Evolutionary conservation across 2,888 invertebrate genomes (phyloP).

Genomic region (Xanthorhoe spadicearia): DNA sequence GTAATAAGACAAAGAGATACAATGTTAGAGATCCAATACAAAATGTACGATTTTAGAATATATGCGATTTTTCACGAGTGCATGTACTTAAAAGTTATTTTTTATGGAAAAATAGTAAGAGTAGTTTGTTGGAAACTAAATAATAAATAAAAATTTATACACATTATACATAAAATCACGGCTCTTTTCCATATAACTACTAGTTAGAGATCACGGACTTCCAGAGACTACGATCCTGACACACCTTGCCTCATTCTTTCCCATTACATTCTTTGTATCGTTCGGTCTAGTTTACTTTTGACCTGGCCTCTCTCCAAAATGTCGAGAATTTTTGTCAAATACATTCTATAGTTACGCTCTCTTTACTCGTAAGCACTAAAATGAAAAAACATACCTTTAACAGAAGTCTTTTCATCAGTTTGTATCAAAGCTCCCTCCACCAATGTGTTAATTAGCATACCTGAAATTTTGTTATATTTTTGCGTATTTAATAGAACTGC

Average conservation of each 20-base stretch:
- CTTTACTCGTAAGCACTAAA: not conserved
- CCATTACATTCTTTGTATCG: too few species aligned
- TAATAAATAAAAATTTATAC: too few species aligned
- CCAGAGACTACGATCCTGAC: too few species aligned
- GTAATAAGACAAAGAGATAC: slow-evolving; percentile 5
- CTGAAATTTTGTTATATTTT: slow-evolving; percentile 23
- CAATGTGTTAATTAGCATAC: slow-evolving; percentile 36
- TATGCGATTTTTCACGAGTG: not conserved
- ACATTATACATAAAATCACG: too few species aligned
- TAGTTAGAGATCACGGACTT: too few species aligned
- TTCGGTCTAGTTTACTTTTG: too few species aligned
- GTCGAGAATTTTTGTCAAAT: not conserved
- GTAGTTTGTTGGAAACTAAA: too few species aligned
- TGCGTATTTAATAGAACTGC: not conserved
- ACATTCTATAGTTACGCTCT: not conserved
- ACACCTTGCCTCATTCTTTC: too few species aligned
- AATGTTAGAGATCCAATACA: not conserved
- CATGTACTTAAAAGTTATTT: too few species aligned
- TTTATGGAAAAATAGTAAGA: too few species aligned
- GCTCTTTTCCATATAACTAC: too few species aligned
- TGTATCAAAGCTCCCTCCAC: slow-evolving; percentile 27
- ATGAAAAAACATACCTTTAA: not conserved
- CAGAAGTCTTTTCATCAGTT: slow-evolving; percentile 19
- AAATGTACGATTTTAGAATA: not conserved
- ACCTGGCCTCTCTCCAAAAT: too few species aligned